Base-by-base conservation (phyloP, 1,140 invertebrate genomes). In the Ericerus pela region DNA sequence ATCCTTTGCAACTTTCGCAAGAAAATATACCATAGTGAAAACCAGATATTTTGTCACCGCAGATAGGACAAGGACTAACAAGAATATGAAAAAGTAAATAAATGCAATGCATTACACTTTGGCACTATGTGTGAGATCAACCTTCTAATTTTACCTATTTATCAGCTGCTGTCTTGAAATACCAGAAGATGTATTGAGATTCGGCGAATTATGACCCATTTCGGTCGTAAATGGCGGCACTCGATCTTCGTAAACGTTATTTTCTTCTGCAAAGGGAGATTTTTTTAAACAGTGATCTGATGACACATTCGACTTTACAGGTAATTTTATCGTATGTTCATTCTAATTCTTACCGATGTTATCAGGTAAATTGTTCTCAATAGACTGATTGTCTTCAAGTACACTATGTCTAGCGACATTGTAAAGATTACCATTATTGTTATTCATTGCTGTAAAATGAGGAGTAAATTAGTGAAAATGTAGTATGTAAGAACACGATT, bases 21-120 rank as follows among this genome's bases (percentile, higher is more conserved):
- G 90, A 93, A 70, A 95, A 96, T 62, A 96, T 96, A 11, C 90
- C 90, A 66, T 95, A 95, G 69, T 95, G 90, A 69, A 93, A 93
- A 11, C 91, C 91, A 60, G 87, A 91, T 62, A 94, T 93, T 68
- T 92, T 89, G 69, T 96, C 91, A 0, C 89, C 90, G 66, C 91
- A 96, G 54, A 96, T 92, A 8, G 90, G 90, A 71, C 91, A 96
- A 0, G 89, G 89, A 62, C 88, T 92, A 66, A 18, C 63, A 66
- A 54, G 57, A 24, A 53, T 54, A 24, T 57, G 55, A 47, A 33
- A 29, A 20, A 12, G 31, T n/a, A 26, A 27, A 33, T 51, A 28
- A 8, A 43, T 22, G 36, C 4, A 38, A 5, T 6, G n/a, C n/a
- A n/a, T n/a, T n/a, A n/a, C n/a, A n/a, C n/a, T n/a, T n/a, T n/a